A percentile compares a stretch with the other conserved stretches of the same genome.
These are phyloP conservation scores for Clarias batrachus DNA, from an alignment of 2,113 vertebrate genomes.

Conservation along the genomic window DNA sequence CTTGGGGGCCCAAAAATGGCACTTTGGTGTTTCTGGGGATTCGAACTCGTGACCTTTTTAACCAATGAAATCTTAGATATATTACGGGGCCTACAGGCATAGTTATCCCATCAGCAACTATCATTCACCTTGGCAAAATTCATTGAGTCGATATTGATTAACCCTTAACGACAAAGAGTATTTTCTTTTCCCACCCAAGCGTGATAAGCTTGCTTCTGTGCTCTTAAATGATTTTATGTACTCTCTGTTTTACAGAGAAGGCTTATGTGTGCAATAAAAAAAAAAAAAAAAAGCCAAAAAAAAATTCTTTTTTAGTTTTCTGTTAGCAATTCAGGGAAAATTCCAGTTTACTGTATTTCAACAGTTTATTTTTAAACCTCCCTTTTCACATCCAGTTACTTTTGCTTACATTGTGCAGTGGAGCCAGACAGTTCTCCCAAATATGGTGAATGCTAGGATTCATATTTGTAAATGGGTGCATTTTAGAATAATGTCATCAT, in stretches of 20 bases:
- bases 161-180: background rate
- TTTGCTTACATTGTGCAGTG: background rate
- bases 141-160: background rate
- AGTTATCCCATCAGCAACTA: background rate
- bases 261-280: background rate
- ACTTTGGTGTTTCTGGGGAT: background rate
- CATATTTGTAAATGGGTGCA: conserved; percentile 22
- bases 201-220: background rate
- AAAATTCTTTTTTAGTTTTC: background rate
- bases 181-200: background rate
- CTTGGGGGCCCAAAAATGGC: background rate
- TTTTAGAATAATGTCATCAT: conserved; percentile 49
- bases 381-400: background rate
- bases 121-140: background rate
- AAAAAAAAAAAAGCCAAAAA: background rate
- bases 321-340: background rate
- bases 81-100: background rate
- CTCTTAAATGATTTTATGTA: background rate
- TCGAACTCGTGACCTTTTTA: background rate
- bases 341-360: background rate
- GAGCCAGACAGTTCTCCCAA: background rate
- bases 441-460: background rate
- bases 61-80: background rate
- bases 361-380: background rate
- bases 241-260: background rate